Evolutionary conservation across 2,113 vertebrate species (phyloP).

Genomic region (Caracal caracal): DNA sequence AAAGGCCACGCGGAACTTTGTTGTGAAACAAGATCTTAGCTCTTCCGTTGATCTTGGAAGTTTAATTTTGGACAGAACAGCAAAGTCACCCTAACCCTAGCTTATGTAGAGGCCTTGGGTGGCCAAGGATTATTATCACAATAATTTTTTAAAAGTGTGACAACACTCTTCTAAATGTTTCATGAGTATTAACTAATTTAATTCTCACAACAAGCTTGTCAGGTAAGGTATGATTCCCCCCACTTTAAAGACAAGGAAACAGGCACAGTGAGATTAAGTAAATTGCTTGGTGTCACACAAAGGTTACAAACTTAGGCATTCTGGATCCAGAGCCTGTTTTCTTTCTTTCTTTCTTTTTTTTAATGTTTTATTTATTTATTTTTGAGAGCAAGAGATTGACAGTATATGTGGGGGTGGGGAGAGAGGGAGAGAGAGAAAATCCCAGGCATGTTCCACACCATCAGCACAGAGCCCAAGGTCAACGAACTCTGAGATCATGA

Average conservation of each 20-base stretch:
- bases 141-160: neutral
- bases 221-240: neutral
- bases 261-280: neutral
- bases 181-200: neutral
- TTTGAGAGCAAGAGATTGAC: too few relatives aligned
- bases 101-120: neutral
- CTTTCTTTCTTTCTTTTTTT: neutral
- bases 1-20: neutral
- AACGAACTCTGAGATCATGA: too few relatives aligned
- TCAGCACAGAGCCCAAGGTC: too few relatives aligned
- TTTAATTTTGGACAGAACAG: neutral
- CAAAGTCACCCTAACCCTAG: neutral
- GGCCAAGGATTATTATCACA: neutral
- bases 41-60: neutral
- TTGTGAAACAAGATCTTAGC: neutral
- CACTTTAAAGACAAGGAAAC: neutral
- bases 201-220: neutral
- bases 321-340: neutral
- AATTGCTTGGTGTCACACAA: neutral
- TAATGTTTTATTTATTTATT: too few relatives aligned
- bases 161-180: constrained; percentile 24
- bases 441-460: too few relatives aligned
- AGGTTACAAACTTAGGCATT: neutral
- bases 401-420: too few relatives aligned
- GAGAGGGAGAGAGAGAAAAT: too few relatives aligned